A percentile compares a stretch with the other conserved stretches of the same genome.
phyloP scores from a whole-genome alignment of 2,113 vertebrate genomes.

The Corythornis cristatus region DNA sequence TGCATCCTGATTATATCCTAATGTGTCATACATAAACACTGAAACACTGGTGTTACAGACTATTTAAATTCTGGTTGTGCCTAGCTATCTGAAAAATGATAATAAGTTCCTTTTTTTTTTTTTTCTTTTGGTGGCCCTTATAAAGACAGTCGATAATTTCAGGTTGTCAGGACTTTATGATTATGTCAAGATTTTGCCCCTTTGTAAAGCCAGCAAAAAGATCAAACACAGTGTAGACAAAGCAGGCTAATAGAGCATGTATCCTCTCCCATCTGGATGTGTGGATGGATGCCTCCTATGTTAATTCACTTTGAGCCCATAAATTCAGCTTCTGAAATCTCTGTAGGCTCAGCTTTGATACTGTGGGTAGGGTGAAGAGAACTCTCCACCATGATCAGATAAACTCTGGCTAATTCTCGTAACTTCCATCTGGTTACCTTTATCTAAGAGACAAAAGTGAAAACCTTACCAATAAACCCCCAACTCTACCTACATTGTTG shows the following conservation, averaged over 20 bases:
- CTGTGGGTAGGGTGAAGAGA: not conserved
- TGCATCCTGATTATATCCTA: not conserved
- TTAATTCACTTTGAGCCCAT: not conserved
- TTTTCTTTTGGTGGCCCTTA: not conserved
- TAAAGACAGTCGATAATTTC: not conserved
- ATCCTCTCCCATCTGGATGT: not conserved
- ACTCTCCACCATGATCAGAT: not conserved
- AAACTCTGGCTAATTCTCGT: not conserved
- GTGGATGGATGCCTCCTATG: not conserved
- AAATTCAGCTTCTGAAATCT: not conserved
- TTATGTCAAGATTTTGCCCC: not conserved
- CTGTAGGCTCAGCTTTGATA: not conserved
- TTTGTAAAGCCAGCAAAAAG: not conserved
- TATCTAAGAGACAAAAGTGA: not conserved
- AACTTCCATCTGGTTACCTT: not conserved
- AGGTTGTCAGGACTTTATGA: not conserved
- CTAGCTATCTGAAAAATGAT: not conserved
- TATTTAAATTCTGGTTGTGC: not conserved
- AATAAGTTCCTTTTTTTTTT: not conserved
- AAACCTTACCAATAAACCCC: not conserved
- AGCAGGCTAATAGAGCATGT: not conserved
- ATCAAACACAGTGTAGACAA: rapidly evolving
- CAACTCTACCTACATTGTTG: not conserved
- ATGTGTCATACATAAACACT: not conserved
- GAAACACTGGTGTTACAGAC: not conserved